A percentile compares a stretch with the other conserved stretches of the same genome.
These are phyloP conservation scores for Oostethus manadensis DNA, from an alignment of 2,113 vertebrate genomes.

Conservation along the genomic window DNA sequence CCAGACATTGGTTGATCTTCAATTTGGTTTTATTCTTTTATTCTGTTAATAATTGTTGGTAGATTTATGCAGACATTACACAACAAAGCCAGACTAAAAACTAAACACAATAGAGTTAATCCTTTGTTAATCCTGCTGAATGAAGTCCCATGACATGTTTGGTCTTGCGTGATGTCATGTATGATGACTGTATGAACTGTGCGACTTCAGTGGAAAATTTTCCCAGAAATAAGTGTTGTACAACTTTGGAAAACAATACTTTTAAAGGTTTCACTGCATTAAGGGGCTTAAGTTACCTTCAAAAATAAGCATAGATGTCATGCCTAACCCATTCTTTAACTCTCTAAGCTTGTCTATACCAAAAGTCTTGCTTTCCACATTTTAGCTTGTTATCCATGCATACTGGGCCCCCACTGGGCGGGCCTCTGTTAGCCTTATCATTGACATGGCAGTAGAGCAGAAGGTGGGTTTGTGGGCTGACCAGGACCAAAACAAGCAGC, in stretches of 20 bases:
- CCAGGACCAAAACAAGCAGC: slow-evolving; percentile 47
- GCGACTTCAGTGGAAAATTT: neutral
- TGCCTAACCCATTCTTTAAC: slow-evolving; percentile 8
- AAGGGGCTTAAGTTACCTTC: neutral
- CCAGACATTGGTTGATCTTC: no score
- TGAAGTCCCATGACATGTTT: neutral
- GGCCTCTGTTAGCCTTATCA: slow-evolving; percentile 36
- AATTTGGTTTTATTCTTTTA: neutral
- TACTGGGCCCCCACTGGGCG: slow-evolving; percentile 12
- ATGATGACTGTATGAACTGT: no score
- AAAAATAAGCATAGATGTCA: slow-evolving; percentile 10
- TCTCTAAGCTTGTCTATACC: slow-evolving; percentile 8
- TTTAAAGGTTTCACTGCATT: neutral
- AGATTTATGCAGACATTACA: neutral
- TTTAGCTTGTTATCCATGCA: slow-evolving; percentile 8
- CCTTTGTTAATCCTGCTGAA: neutral
- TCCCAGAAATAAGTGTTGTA: neutral
- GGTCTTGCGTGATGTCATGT: no score
- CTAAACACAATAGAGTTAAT: neutral
- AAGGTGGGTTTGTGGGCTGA: slow-evolving; percentile 5
- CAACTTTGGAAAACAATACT: neutral
- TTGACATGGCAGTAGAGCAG: slow-evolving; percentile 23
- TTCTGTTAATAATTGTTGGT: neutral
- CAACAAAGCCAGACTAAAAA: neutral
- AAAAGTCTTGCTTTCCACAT: neutral